phyloP scores from a whole-genome alignment of 2,113 vertebrate species.

The Nymphicus hollandicus region DNA sequence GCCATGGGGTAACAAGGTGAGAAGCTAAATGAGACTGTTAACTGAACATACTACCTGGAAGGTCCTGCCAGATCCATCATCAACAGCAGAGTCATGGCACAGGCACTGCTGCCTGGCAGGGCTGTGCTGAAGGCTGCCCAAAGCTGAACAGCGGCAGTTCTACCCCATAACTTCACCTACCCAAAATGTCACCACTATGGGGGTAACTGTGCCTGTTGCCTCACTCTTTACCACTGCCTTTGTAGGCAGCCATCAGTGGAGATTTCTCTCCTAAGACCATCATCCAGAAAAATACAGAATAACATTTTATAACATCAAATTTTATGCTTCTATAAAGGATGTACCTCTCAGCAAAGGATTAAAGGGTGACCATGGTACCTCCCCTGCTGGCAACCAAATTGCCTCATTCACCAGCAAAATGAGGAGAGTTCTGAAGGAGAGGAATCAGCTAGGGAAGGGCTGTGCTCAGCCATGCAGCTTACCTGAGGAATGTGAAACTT shows the following conservation, averaged over 20 bases:
- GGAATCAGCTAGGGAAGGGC: background rate
- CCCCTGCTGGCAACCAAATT: background rate
- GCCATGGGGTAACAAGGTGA: background rate
- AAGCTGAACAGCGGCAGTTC: background rate
- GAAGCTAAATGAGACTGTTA: background rate
- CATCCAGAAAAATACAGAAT: fast-evolving
- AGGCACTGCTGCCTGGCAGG: fast-evolving
- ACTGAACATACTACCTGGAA: background rate
- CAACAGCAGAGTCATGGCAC: fast-evolving
- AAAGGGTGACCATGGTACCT: background rate
- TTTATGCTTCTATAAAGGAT: background rate
- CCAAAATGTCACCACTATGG: fast-evolving
- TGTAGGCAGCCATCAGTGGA: fast-evolving
- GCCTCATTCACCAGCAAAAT: background rate
- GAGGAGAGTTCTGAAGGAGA: background rate
- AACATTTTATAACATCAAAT: background rate
- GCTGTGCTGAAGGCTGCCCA: background rate
- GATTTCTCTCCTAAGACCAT: background rate
- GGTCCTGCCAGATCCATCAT: background rate
- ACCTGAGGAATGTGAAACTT: background rate
- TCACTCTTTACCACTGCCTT: background rate
- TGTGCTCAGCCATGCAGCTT: background rate
- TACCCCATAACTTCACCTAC: fast-evolving
- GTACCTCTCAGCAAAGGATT: background rate
- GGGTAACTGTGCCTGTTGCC: fast-evolving